phyloP scores from a whole-genome alignment of 2,797 vertebrate genomes.

The Mycteria americana region DNA sequence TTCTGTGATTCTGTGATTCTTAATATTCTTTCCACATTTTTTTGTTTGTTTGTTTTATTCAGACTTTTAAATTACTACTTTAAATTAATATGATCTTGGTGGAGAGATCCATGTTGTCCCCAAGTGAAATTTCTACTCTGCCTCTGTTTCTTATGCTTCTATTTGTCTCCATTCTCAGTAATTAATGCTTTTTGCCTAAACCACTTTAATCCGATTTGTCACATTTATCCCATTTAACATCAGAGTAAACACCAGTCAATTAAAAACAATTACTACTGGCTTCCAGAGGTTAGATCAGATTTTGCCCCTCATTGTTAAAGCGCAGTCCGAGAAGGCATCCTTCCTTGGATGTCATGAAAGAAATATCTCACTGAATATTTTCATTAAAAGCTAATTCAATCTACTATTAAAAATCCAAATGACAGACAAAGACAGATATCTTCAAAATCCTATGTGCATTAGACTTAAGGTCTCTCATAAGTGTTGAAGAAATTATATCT shows the following conservation, averaged over 20 bases:
- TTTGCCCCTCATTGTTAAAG: neutral
- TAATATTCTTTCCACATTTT: slow-evolving; percentile 27
- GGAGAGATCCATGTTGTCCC: neutral
- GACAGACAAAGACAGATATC: neutral
- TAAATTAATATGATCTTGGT: slow-evolving; percentile 49
- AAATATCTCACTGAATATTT: neutral
- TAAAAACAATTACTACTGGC: neutral
- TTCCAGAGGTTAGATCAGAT: neutral
- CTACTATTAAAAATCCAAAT: neutral
- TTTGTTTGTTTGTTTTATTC: neutral
- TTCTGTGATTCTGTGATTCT: neutral
- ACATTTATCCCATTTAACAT: neutral
- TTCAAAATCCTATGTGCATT: neutral
- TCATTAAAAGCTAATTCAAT: neutral
- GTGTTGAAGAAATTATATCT: neutral
- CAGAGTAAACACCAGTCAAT: neutral
- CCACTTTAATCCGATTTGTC: neutral
- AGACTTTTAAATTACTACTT: slow-evolving; percentile 37
- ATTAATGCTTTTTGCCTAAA: slow-evolving; percentile 47
- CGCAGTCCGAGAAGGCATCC: neutral
- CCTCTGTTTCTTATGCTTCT: neutral
- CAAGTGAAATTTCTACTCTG: neutral
- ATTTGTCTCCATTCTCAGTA: neutral
- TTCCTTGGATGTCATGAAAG: neutral
- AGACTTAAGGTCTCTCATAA: neutral